Evolutionary conservation across 1,140 invertebrate species (phyloP), one percentile per base, ranked within the genome.

Genomic region (Penaeus chinensis): DNA sequence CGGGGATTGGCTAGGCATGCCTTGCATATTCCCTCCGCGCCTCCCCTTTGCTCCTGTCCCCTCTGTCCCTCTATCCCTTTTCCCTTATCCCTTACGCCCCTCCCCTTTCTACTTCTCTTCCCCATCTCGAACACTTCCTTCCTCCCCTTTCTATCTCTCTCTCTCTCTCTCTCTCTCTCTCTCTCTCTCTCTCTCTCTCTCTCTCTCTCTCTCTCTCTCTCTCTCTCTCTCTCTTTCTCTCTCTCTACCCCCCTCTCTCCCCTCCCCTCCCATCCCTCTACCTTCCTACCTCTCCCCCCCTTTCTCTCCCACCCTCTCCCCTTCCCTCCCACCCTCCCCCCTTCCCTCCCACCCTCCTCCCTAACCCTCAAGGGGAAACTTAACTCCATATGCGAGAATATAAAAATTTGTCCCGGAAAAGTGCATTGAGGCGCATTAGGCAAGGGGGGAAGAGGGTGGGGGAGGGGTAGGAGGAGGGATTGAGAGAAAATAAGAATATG

Each of bases 331-430:
- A 60, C 83, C 76, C 65, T 77, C 66, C 16, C 69, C 16, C 24
- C 24, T 24, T 1, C 10, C 24, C 69, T 63, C 74, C 19, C 42
- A 27, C 16, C 27, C 47, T 61, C 63, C 63, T n/a, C 37, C 16
- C 61, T 20, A 13, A 18, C 69, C 69, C 85, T 77, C 85, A 37
- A 69, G 85, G 79, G 79, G 20, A 87, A 87, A 87, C 79, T 87
- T 82, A 54, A 82, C 79, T 66, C 85, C 85, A 87, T 82, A 87
- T 77, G 66, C 85, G 76, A 61, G 62, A 66, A 87, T 76, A 69
- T 82, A 87, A 87, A 87, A 87, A 87, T 87, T 82, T 82, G 79
- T 87, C 82, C 78, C 74, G 85, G 76, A 47, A n/a, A 69, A 82
- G 24, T 82, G 76, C 85, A 82, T 76, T 82, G 63, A 54, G 20